These are phyloP conservation scores for Panonychus citri DNA, from an alignment of 1,140 invertebrate genomes.

Conservation along the genomic window DNA sequence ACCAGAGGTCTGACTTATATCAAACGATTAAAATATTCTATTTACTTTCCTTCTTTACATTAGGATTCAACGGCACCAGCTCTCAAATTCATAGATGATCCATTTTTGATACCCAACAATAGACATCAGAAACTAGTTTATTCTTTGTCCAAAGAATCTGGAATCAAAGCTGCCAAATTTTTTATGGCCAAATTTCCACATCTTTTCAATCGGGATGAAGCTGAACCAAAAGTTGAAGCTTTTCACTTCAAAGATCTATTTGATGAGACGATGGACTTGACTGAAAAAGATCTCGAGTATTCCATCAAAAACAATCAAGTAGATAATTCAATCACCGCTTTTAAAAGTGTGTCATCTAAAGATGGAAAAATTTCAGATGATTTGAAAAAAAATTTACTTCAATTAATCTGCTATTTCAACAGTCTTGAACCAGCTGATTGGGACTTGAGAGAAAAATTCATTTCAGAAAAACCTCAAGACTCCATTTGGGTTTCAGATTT, in stretches of 20 bases:
- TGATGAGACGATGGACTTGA: constrained; percentile 40
- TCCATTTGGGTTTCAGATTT: constrained; percentile 30
- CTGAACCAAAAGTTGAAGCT: constrained; percentile 41
- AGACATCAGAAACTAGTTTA: constrained; percentile 41
- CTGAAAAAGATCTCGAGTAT: constrained; percentile 33
- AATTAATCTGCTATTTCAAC: constrained; percentile 61
- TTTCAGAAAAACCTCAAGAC: constrained; percentile 34
- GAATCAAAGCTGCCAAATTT: constrained; percentile 62
- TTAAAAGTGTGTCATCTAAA: constrained; percentile 39
- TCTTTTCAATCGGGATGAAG: constrained; percentile 41
- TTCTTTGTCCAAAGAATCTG: constrained; percentile 57
- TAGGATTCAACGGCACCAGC: constrained; percentile 49
- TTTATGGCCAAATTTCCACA: constrained; percentile 47
- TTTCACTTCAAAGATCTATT: constrained; percentile 42
- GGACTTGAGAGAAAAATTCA: constrained; percentile 52
- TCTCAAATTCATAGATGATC: constrained; percentile 74
- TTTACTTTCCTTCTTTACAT: not conserved
- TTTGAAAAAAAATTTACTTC: constrained; percentile 42
- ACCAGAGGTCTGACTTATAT: not conserved
- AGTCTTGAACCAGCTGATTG: constrained; percentile 33
- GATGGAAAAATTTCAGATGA: constrained; percentile 30
- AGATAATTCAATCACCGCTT: constrained; percentile 42
- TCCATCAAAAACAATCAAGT: constrained; percentile 39
- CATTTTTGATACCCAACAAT: constrained; percentile 56
- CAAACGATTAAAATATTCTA: too few species aligned